Evolutionary conservation across 1,140 invertebrate species (phyloP), one percentile per base, ranked within the genome.

Genomic region (Mercenaria mercenaria): DNA sequence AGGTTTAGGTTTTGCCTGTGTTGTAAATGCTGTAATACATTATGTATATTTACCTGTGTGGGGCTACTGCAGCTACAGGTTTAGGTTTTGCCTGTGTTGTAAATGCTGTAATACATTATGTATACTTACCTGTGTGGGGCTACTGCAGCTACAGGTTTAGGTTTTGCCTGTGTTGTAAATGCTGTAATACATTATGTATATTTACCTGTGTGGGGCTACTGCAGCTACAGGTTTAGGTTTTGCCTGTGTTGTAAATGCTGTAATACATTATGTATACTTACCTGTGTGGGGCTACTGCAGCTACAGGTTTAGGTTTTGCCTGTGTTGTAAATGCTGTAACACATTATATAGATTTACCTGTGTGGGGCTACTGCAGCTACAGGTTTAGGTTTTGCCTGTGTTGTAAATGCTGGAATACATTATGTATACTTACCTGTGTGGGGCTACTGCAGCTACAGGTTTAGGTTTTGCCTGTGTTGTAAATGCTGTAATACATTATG

Each of bases 301-400:
- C 69, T 13, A 86, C 84, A 4, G 84, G 86, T 80, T 80, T 88
- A 15, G 43, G 47, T 76, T 86, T 87, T 0, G 74, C 18, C 20
- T 80, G 74, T 1, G 69, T 41, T n/a, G 86, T 80, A 80, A 88
- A 88, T n/a, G 56, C 56, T 47, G 86, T 88, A 29, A 88, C 80
- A 47, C 47, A 61, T 34, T 50, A n/a, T n/a, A n/a, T n/a, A n/a
- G 3, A 37, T 69, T 13, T 52, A 85, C 83, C 67, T 85, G 8
- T 85, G 64, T 74, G 64, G 64, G 37, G 67, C 67, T 26, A 85
- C 67, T 50, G 64, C 37, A 52, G 67, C 67, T 52, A 69, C 26
- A 4, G 34, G 26, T 34, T n/a, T n/a, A n/a, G n/a, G n/a, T n/a
- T n/a, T n/a, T n/a, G n/a, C n/a, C n/a, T n/a, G n/a, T n/a, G n/a